phyloP scores from a whole-genome alignment of 2,888 invertebrate species.

The Brassicogethes aeneus region DNA sequence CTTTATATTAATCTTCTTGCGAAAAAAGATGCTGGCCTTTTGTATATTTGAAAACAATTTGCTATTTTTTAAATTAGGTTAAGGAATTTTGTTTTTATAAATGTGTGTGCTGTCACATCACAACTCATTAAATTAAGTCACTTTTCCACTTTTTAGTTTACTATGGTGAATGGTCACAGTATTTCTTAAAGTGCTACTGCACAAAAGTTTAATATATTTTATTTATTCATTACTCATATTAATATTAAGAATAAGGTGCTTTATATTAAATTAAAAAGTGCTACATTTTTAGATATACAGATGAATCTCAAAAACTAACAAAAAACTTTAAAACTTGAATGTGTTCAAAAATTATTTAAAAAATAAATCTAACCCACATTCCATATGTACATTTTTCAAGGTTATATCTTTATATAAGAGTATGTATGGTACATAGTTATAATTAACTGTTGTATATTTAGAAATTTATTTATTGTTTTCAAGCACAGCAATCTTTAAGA shows the following conservation, averaged over 20 bases:
- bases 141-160: constrained; percentile 12
- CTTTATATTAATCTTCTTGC: constrained; percentile 14
- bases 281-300: constrained; percentile 9
- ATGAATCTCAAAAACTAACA: constrained; percentile 17
- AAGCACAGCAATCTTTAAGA: constrained; percentile 14
- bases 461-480: constrained; percentile 25
- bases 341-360: constrained; percentile 20
- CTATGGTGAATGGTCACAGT: constrained; percentile 29
- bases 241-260: constrained; percentile 20
- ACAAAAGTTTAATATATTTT: constrained; percentile 7
- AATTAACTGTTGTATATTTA: constrained; percentile 24
- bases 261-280: constrained; percentile 6
- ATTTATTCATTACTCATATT: constrained; percentile 7
- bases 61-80: constrained; percentile 9
- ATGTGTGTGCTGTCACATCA: constrained; percentile 9
- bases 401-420: constrained; percentile 7
- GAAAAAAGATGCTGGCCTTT: constrained; percentile 15
- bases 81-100: constrained; percentile 9
- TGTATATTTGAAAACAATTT: constrained; percentile 15
- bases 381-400: constrained; percentile 18
- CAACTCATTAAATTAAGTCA: constrained; percentile 1
- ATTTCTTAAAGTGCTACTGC: constrained; percentile 18
- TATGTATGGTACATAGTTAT: constrained; percentile 18
- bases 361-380: constrained; percentile 21
- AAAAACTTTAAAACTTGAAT: constrained; percentile 18